Evolutionary conservation across 1,140 invertebrate genomes (phyloP), one percentile per base, ranked within the genome.

Genomic region (Cataglyphis hispanica): DNA sequence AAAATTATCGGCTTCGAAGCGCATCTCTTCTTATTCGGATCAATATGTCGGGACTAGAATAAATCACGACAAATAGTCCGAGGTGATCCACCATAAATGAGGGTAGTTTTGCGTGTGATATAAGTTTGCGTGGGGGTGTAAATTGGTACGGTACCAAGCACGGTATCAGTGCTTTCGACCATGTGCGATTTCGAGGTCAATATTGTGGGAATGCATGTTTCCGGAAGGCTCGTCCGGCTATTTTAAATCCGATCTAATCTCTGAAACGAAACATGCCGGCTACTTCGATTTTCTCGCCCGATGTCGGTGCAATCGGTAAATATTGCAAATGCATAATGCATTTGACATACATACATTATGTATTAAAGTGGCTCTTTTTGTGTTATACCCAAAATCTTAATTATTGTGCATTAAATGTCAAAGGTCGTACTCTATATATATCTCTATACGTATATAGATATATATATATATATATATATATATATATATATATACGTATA

Each of bases 151-250:
- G 92, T 92, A 90, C 91, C 90, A 92, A 88, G 80, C 84, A 67
- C 90, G 90, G 92, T 93, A 90, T 91, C 89, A 92, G 85, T 50
- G 87, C 86, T 87, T 86, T 78, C 85, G 83, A 67, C 74, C 81
- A 60, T 13, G 63, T 37, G 46, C n/a, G 78, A 61, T 46, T 69
- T 89, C 84, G 63, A 88, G 75, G 63, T 76, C 81, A 58, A 84
- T 86, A 87, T 74, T 87, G 85, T 11, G 37, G 60, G 64, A 61
- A 86, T 83, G 56, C 58, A 34, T 8, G 58, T 75, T 61, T 86
- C 60, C 67, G 63, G 72, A 6, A 72, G 37, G 85, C 16, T 4
- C 84, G 37, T 76, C 25, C 46, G 40, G 61, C 34, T 69, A 85
- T n/a, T 85, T 72, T 31, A 50, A 58, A 61, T 67, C 25, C 8